Evolutionary conservation across 2,888 invertebrate species (phyloP), one percentile per base, ranked within the genome.

Genomic region (Craniophora ligustri): DNA sequence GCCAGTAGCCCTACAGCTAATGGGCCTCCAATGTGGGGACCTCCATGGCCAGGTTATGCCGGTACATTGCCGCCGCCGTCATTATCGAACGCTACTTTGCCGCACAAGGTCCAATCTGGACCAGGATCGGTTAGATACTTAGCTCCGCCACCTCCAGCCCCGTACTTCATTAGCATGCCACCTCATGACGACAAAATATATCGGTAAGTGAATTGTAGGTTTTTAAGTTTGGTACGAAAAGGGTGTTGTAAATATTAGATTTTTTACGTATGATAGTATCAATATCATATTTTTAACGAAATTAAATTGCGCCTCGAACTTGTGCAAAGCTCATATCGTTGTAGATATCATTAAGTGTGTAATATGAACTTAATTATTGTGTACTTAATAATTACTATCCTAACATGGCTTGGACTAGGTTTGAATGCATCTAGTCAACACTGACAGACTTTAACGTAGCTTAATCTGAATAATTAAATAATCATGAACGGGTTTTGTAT

Each of bases 151-250:
- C 96, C 75, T 10, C 82, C 74, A 76, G 96, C 86, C 82, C 95
- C 95, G 1, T 95, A 95, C 77, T 95, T 95, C 72, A 95, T 95
- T 72, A 93, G 95, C 59, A 88, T 95, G 86, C 94, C 95, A 49
- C 94, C 95, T 34, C 93, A 94, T 61, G 95, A 95, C 55, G 95
- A 95, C 76, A 95, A 95, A 88, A 94, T 94, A 72, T 95, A 95
- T 88, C 94, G 95, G 89, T 95, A 94, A 85, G 36, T 60, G 44
- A 19, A 51, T 50, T 49, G 32, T 51, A 45, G 59, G 34, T 36
- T 6, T 31, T 19, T 64, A 51, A 55, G 53, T 21, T 26, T 48
- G 28, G 23, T 46, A 47, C 39, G 44, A 53, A 49, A 69, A 69
- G 51, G 46, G 63, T 51, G 28, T 44, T 84, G 84, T 84, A 84